Evolutionary conservation across 2,888 invertebrate species (phyloP), one percentile per base, ranked within the genome.

Genomic region (Eumerus sabulonum): DNA sequence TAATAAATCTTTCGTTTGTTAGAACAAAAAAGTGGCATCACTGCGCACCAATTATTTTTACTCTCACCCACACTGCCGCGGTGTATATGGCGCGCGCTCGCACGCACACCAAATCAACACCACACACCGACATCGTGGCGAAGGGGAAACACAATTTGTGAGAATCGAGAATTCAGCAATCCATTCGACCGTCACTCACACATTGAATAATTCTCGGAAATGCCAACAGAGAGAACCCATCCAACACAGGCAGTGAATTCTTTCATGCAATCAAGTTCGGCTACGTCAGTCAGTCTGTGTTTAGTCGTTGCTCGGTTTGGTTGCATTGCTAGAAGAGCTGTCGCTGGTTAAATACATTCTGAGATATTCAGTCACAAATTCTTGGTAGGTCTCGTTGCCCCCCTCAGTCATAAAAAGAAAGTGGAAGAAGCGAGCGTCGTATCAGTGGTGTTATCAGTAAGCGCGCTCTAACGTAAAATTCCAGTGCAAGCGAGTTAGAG

Each of bases 301-400:
- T 84, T 84, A 84, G 82, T 85, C 83, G 82, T 85, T 84, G 82
- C 82, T 79, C 82, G 82, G 84, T 84, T 82, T 84, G 84, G 86
- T 86, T 82, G 27, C 27, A n/a, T 27, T 27, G 27, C 44, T 50
- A n/a, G 17, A 27, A 11, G 7, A 40, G 67, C n/a, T n/a, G n/a
- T 68, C 54, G 67, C 12, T 38, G n/a, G 2, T 40, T 40, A 5
- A 40, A 11, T n/a, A n/a, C n/a, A n/a, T n/a, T 40, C 40, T 7
- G 40, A 27, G 35, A 54, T 66, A 76, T 57, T 66, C 64, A 73
- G 16, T 68, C 73, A 67, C 67, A 73, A 63, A 45, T 27, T 4
- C 27, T 27, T 27, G 9, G n/a, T 72, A 66, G 48, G 71, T 71
- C 56, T 64, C 50, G 64, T 38, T 51, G 59, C 9, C 17, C 44